Base-by-base conservation (phyloP, 1,140 invertebrate species). In the Zaprionus capensis region DNA sequence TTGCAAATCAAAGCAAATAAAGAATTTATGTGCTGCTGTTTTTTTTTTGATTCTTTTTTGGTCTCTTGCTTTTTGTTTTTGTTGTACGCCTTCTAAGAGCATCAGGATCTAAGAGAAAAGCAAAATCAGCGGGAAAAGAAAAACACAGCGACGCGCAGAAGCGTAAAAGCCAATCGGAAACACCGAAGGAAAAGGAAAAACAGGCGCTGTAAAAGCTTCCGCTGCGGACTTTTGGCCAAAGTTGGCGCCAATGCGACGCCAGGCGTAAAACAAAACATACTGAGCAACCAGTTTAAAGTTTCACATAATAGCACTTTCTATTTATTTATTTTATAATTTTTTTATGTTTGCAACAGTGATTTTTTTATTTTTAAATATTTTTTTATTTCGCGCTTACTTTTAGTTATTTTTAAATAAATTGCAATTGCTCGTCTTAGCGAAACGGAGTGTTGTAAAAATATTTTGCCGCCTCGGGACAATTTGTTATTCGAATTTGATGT, bases 211-310 rank as follows among this genome's bases (percentile, higher is more conserved):
- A 81, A 83, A 87, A 86, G 83, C 83, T 86, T 83, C 83, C 83
- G 72, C 61, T 58, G 64, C n/a, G 49, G 53, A 51, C 20, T 68
- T 61, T 58, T 49, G 70, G 64, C 53, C 56, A 53, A 57, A 71
- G 51, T 81, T 88, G 78, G 84, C 83, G 83, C 83, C 83, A 88
- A 81, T 53, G 73, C 34, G 77, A 75, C 75, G 80, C 63, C 76
- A 80, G 36, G 31, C 41, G 36, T 26, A 46, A 62, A 28, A 41
- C 49, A 26, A 31, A 53, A 55, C 44, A 63, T 22, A 28, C 26
- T 51, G 31, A 53, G 71, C 62, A 66, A 56, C 5, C 51, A 41
- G 67, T 66, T 59, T 11, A 15, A 15, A 49, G 20, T 22, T 22
- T 5, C 11, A 22, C 20, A 14, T 24, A 24, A 4, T 11, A 49